Evolutionary conservation across 2,888 invertebrate species (phyloP), one percentile per base, ranked within the genome.

Genomic region (Pyrocoelia pectoralis): DNA sequence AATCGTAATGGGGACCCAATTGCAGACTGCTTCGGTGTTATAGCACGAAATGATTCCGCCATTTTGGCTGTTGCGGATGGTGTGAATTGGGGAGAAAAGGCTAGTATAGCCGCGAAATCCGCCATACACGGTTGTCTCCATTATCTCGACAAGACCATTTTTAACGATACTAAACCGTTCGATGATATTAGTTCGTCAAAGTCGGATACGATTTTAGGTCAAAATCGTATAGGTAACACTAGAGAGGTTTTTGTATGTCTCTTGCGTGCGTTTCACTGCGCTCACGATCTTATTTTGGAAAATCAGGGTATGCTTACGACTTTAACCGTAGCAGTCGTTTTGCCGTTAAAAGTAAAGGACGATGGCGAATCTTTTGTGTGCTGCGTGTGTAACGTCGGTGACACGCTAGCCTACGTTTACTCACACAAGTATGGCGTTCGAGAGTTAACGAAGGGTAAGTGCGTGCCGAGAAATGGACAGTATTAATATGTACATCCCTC

Each of bases 31-130:
- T 95, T 92, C 82, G 94, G 91, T 0, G 83, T 95, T 64, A 89
- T 88, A 33, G 86, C 87, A 2, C 82, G 88, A 52, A 84, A 84
- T n/a, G 91, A 94, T 82, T 90, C 88, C 65, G 89, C 91, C 12
- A 85, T 94, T 60, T 83, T 95, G 79, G 90, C 91, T 10, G 85
- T 95, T 60, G 95, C 94, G 1, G 95, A 95, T 82, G 95, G 95
- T 17, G 95, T 95, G 1, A 95, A 95, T 81, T 95, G 95, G 95
- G 95, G 95, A 63, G 91, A 93, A 77, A 93, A 93, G 74, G 92
- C 94, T 15, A 87, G 91, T 61, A 82, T 93, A 69, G 94, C 94
- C 12, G 93, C 93, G n/a, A 85, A 92, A 69, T 92, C 93, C 60
- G 95, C 94, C 0, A 87, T 95, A 12, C 92, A 94, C 74, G 95